A percentile compares a stretch with the other conserved stretches of the same genome.
These are phyloP conservation scores for Idaea straminata DNA, from an alignment of 2,888 invertebrate genomes.

Conservation along the genomic window DNA sequence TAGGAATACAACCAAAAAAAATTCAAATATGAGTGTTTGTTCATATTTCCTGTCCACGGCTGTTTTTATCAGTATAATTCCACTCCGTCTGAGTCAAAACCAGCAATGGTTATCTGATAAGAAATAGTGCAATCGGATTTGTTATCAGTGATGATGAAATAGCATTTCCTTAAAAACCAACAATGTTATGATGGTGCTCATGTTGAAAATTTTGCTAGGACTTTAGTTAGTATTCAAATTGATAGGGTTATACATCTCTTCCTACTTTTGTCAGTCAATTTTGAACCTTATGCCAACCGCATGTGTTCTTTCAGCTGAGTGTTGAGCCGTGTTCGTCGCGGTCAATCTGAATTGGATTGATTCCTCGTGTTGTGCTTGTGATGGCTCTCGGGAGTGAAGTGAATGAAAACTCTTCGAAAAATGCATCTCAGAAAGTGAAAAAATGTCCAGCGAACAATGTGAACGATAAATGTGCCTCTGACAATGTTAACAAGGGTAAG, in stretches of 20 bases:
- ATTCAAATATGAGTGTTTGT: slow-evolving; percentile 12
- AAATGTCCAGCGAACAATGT: slow-evolving; percentile 68
- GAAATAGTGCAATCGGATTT: neutral
- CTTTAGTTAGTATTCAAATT: slow-evolving; percentile 28
- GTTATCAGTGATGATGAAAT: slow-evolving; percentile 5
- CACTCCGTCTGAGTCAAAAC: neutral
- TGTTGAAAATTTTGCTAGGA: slow-evolving; percentile 13
- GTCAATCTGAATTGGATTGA: slow-evolving; percentile 73
- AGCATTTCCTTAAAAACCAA: slow-evolving; percentile 28
- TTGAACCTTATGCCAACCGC: slow-evolving; percentile 74
- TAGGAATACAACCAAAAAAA: neutral
- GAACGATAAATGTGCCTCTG: slow-evolving; percentile 64
- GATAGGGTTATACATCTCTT: slow-evolving; percentile 32
- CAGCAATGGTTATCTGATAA: slow-evolving; percentile 12
- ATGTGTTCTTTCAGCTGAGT: slow-evolving; percentile 79
- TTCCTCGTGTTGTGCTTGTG: slow-evolving; percentile 81
- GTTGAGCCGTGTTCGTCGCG: slow-evolving; percentile 73
- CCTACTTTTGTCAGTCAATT: slow-evolving; percentile 57
- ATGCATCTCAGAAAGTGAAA: slow-evolving; percentile 74
- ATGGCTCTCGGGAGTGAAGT: slow-evolving; percentile 81
- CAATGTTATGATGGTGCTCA: slow-evolving; percentile 21
- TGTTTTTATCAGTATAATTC: neutral
- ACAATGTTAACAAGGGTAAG: slow-evolving; percentile 75
- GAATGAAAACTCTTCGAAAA: slow-evolving; percentile 76
- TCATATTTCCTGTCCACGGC: slow-evolving; percentile 12